Percentiles rank a stretch among this genome's conserved stretches.
These are phyloP conservation scores for Drosophila putrida DNA, from an alignment of 2,888 invertebrate species.

Conservation along the genomic window DNA sequence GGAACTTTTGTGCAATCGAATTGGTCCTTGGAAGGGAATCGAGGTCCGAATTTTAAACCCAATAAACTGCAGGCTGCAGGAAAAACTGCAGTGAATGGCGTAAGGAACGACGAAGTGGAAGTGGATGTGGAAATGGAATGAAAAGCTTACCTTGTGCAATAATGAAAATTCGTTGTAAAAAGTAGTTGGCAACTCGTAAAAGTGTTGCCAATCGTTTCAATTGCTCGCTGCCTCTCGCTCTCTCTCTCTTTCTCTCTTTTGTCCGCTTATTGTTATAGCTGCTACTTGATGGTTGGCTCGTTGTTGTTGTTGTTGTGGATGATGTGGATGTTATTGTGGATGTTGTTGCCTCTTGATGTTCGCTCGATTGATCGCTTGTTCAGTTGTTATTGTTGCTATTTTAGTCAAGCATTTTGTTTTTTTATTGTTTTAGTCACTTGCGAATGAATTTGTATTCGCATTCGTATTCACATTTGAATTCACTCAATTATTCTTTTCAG, in stretches of 20 bases:
- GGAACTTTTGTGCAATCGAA: conserved; percentile 28
- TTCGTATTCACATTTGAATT: conserved; percentile 14
- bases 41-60: conserved; percentile 35
- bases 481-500: conserved; percentile 16
- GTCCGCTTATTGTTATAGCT: conserved; percentile 41
- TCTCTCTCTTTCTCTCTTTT: background rate
- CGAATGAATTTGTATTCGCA: conserved; percentile 42
- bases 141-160: conserved; percentile 71
- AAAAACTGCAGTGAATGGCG: conserved; percentile 22
- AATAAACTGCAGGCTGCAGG: conserved; percentile 42
- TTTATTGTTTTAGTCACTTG: conserved; percentile 76
- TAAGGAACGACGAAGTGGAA: conserved; percentile 21
- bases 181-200: conserved; percentile 75
- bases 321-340: conserved; percentile 46
- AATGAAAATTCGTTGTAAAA: conserved; percentile 80
- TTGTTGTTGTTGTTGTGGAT: conserved; percentile 51
- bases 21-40: conserved; percentile 13
- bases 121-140: conserved; percentile 20
- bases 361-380: conserved; percentile 11
- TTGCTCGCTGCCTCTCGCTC: conserved; percentile 4
- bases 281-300: conserved; percentile 28
- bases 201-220: conserved; percentile 71
- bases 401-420: conserved; percentile 39
- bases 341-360: conserved; percentile 19
- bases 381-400: conserved; percentile 15